Conservation (phyloP, 2,797 vertebrate genomes). For the Melanotaenia trifasciata region DNA sequence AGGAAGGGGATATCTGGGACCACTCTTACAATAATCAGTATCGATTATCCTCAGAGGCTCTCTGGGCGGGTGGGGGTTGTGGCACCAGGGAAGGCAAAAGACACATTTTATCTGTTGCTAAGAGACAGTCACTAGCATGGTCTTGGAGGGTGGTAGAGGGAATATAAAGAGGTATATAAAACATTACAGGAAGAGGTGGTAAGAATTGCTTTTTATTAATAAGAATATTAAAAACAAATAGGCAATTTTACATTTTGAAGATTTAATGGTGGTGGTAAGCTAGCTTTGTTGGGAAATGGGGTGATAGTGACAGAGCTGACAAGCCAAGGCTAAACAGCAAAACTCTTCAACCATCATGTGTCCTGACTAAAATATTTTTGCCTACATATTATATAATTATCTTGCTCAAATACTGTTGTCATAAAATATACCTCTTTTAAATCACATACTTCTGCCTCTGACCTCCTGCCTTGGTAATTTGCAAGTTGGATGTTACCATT, state of each 20-base stretch:
- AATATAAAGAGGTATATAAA: background rate
- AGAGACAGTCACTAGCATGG: slow-evolving; percentile 46
- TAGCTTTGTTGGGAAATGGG: background rate
- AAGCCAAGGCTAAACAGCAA: slow-evolving; percentile 19
- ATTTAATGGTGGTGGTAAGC: background rate
- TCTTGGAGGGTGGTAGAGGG: slow-evolving; percentile 13
- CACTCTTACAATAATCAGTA: slow-evolving; percentile 77
- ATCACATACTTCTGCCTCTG: slow-evolving; percentile 26
- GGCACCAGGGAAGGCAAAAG: slow-evolving; percentile 31
- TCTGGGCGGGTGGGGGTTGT: slow-evolving; percentile 26
- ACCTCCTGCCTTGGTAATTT: slow-evolving; percentile 14
- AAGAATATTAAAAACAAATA: background rate
- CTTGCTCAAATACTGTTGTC: background rate
- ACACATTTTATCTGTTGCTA: slow-evolving; percentile 69
- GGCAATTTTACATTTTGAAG: slow-evolving; percentile 10
- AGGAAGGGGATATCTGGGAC: slow-evolving; percentile 78
- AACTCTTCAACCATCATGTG: slow-evolving; percentile 20
- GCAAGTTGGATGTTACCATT: slow-evolving; percentile 8
- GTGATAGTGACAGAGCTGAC: background rate
- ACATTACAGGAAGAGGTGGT: slow-evolving; percentile 6
- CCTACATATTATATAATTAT: background rate
- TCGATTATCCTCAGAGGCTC: slow-evolving; percentile 73
- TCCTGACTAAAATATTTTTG: slow-evolving; percentile 7
- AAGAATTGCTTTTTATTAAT: slow-evolving; percentile 3
- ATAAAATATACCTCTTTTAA: background rate